phyloP scores from a whole-genome alignment of 2,113 vertebrate genomes.

The Marcusenius ussheri region DNA sequence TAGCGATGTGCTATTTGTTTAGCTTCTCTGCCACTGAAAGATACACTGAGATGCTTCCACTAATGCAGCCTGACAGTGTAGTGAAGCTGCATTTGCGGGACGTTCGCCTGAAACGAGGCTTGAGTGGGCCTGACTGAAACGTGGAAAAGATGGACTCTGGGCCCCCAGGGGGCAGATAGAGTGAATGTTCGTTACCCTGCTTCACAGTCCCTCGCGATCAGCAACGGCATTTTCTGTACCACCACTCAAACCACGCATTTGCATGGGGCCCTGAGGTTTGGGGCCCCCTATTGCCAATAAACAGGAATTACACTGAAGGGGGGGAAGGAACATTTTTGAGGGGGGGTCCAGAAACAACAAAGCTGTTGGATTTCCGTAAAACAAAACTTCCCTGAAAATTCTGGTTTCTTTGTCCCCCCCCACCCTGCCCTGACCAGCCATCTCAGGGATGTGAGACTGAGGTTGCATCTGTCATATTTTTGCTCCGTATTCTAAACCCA shows the following conservation, averaged over 20 bases:
- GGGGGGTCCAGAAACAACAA: background rate
- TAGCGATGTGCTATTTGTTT: constrained; percentile 19
- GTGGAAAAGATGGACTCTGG: background rate
- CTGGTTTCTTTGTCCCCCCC: background rate
- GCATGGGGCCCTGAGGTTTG: background rate
- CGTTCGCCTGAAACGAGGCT: background rate
- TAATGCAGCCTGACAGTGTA: constrained; percentile 18
- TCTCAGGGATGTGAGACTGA: background rate
- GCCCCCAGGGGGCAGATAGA: background rate
- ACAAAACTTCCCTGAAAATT: background rate
- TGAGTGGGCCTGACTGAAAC: background rate
- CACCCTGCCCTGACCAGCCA: background rate
- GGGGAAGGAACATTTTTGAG: background rate
- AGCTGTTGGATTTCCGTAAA: background rate
- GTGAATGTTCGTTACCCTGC: background rate
- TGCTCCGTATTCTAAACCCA: background rate
- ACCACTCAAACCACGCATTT: background rate
- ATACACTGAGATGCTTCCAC: background rate
- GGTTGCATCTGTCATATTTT: background rate
- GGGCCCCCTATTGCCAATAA: background rate
- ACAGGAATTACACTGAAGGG: background rate
- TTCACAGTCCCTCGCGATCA: background rate
- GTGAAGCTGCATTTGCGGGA: background rate
- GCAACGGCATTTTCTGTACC: background rate
- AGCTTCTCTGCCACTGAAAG: constrained; percentile 19